phyloP scores from a whole-genome alignment of 2,797 vertebrate genomes.

The Acipenser ruthenus region DNA sequence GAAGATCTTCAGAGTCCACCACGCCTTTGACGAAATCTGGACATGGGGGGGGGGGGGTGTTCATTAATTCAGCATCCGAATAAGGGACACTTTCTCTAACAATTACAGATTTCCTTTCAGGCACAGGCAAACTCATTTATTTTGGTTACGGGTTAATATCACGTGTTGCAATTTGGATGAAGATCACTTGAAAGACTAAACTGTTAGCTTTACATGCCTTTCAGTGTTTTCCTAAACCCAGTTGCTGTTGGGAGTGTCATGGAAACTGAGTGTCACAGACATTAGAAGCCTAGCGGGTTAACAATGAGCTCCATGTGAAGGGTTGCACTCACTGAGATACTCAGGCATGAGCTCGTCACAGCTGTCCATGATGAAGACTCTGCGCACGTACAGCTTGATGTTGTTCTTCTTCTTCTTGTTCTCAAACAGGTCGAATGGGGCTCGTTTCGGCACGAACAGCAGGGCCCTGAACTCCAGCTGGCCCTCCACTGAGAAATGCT shows the following conservation, averaged over 20 bases:
- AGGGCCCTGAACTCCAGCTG: conserved; percentile 85
- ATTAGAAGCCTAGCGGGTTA: no score
- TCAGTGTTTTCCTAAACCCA: background rate
- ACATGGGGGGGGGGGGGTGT: background rate
- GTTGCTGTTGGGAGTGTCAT: no score
- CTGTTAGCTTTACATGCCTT: no score
- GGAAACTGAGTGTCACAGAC: no score
- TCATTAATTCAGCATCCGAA: no score
- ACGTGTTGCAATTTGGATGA: no score
- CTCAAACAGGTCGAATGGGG: conserved; percentile 85
- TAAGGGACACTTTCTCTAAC: no score
- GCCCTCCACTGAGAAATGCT: conserved; percentile 82
- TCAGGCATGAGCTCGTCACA: conserved; percentile 81
- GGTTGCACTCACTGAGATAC: conserved; percentile 60
- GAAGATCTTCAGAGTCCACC: conserved; percentile 79
- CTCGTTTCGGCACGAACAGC: conserved; percentile 81
- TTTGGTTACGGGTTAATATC: no score
- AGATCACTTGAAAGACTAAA: no score
- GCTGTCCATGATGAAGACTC: conserved; percentile 97
- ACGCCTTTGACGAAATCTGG: conserved; percentile 80
- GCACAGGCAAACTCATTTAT: no score
- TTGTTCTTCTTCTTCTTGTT: conserved; percentile 93
- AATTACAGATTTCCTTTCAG: no score
- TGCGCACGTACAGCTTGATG: conserved; percentile 88
- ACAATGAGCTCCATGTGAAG: background rate